A percentile compares a stretch with the other conserved stretches of the same genome.
Evolutionary conservation across 2,888 invertebrate genomes (phyloP).

Genomic region (Torymus tubicola): DNA sequence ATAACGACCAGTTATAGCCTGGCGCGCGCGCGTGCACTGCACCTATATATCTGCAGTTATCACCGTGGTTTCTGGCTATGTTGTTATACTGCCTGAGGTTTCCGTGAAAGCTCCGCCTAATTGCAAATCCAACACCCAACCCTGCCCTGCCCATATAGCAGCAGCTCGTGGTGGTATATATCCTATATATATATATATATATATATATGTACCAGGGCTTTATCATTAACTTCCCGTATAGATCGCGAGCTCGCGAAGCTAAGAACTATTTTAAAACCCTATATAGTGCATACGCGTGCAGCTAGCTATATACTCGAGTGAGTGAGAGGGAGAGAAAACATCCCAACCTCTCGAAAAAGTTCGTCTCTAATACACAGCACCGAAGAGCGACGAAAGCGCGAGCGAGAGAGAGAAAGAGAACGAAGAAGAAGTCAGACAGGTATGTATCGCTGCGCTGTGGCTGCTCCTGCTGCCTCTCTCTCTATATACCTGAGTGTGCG

Average conservation of each 20-base stretch:
- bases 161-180: neutral
- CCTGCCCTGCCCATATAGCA: neutral
- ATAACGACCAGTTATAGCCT: neutral
- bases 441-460: conserved; percentile 22
- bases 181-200: too few relatives aligned
- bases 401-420: conserved; percentile 29
- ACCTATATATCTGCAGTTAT: neutral
- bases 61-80: neutral
- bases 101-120: conserved; percentile 3
- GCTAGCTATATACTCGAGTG: too few relatives aligned
- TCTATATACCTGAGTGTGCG: conserved; percentile 33
- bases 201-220: conserved; percentile 27
- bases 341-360: conserved; percentile 14
- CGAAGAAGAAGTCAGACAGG: conserved; percentile 52
- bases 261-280: conserved; percentile 49
- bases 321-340: too few relatives aligned
- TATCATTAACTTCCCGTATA: conserved; percentile 35
- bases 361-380: conserved; percentile 46
- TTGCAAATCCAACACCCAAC: conserved; percentile 24
- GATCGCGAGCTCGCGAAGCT: neutral
- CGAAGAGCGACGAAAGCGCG: conserved; percentile 28
- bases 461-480: conserved; percentile 5
- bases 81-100: neutral
- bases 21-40: too few relatives aligned
- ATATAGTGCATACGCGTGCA: conserved; percentile 43